A percentile compares a stretch with the other conserved stretches of the same genome.
Evolutionary conservation across 2,888 invertebrate species (phyloP).

Genomic region (Nephrotoma appendiculata): DNA sequence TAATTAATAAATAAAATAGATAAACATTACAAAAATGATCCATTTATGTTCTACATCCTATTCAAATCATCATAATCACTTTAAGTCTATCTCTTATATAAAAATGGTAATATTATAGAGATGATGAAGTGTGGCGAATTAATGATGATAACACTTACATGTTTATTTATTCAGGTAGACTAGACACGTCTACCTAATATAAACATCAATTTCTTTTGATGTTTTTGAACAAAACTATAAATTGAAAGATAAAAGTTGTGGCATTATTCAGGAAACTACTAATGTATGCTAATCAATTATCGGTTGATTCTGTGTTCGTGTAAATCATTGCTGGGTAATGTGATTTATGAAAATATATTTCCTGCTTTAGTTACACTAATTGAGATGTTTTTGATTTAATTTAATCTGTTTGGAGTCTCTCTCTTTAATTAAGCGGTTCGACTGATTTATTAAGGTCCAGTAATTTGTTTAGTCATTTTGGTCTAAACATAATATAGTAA

Average conservation of each 20-base stretch:
- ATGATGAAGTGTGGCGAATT: not conserved
- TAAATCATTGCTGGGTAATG: not conserved
- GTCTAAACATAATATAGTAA: not conserved
- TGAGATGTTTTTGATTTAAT: not conserved
- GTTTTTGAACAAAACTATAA: not conserved
- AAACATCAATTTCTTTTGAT: not conserved
- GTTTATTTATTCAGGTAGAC: not conserved
- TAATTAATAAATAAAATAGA: not conserved
- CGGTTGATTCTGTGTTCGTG: not conserved
- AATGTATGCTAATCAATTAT: not conserved
- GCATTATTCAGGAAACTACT: not conserved
- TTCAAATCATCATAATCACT: not conserved
- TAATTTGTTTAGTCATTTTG: not conserved
- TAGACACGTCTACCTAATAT: not conserved
- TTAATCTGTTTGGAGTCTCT: not conserved
- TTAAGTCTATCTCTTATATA: not conserved
- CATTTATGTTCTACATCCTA: not conserved
- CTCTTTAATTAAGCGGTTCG: not conserved
- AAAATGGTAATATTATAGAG: not conserved
- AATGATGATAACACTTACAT: not conserved
- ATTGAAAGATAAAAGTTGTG: not conserved
- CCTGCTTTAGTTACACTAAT: not conserved
- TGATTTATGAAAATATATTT: not conserved
- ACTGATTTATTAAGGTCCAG: not conserved
- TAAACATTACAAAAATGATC: not conserved